Base-by-base conservation (phyloP, 2,113 vertebrate genomes). In the Vombatus ursinus region DNA sequence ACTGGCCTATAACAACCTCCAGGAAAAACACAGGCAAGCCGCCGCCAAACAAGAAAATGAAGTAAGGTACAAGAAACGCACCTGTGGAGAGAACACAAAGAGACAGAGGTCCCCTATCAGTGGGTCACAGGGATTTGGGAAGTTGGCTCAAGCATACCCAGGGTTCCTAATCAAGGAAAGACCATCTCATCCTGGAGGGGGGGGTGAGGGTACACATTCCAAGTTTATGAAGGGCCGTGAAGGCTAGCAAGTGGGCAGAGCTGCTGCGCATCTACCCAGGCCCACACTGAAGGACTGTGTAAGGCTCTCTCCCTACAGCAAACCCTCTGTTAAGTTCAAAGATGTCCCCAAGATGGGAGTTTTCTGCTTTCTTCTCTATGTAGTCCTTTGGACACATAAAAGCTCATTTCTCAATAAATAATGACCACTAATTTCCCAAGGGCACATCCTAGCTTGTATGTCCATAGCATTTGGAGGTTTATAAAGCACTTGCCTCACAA, bases 41-140 rank as follows among this genome's bases (percentile, higher is more conserved):
- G 77, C 99, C 99, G 53, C 99, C 99, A 92, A 99, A 99, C 98
- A 99, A 99, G 99, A 99, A 99, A 98, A 99, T 99, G 98, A 99
- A 99, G 99, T 99, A 99, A 90, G 99, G 99, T 98, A 99, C 99
- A 98, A 99, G 99, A 99, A 99, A 99, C 1, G 99, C 99, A 99
- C 99, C 99, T 99, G 98, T 24, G 51, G 94, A 97, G 90, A 95
- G 95, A 98, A 97, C 50, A 97, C 0, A 95, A 77, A 5, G 1
- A 89, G 4, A 90, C 54, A 31, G 4, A 54, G 24, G 22, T 53
- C 95, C 49, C 14, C 48, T 24, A 28, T 28, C 53, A 2, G 0
- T 0, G 90, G 28, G 37, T 11, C 48, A 84, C 1, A 26, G 2
- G 0, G 2, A 19, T 89, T 50, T 7, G 22, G 68, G 19, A 25